Percentiles rank a stretch among this genome's conserved stretches.
phyloP scores from a whole-genome alignment of 1,140 invertebrate genomes.

The Lamellibrachia luymesi region DNA sequence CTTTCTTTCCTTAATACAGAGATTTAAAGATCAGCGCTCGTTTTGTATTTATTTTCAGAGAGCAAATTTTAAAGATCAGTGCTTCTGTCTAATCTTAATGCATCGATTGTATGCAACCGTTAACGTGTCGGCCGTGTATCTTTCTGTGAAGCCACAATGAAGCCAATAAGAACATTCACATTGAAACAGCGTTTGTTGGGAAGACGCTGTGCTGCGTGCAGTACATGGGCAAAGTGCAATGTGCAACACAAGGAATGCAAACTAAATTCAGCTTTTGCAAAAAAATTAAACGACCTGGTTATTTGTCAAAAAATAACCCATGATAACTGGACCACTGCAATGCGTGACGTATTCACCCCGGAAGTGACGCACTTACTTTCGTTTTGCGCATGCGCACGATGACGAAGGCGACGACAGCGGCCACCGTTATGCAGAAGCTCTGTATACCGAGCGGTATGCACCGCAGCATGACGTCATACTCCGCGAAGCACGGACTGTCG shows the following conservation, averaged over 20 bases:
- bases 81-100: too few relatives aligned
- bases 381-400: constrained; percentile 75
- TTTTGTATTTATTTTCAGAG: too few relatives aligned
- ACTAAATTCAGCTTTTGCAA: background rate
- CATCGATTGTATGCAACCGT: too few relatives aligned
- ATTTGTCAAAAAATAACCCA: background rate
- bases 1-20: too few relatives aligned
- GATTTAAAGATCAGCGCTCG: too few relatives aligned
- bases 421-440: constrained; percentile 71
- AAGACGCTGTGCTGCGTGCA: too few relatives aligned
- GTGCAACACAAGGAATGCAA: background rate
- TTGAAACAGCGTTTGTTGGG: too few relatives aligned
- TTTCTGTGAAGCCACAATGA: too few relatives aligned
- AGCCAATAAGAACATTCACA: too few relatives aligned
- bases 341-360: background rate
- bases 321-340: background rate
- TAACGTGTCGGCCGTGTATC: too few relatives aligned
- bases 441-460: constrained; percentile 70
- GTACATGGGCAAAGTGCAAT: background rate
- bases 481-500: constrained; percentile 61
- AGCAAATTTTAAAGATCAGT: too few relatives aligned
- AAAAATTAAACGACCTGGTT: background rate
- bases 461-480: constrained; percentile 65
- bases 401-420: constrained; percentile 68
- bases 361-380: constrained; percentile 62